Conservation (phyloP, 2,888 invertebrate species). For the Nephrotoma guestfalica region DNA sequence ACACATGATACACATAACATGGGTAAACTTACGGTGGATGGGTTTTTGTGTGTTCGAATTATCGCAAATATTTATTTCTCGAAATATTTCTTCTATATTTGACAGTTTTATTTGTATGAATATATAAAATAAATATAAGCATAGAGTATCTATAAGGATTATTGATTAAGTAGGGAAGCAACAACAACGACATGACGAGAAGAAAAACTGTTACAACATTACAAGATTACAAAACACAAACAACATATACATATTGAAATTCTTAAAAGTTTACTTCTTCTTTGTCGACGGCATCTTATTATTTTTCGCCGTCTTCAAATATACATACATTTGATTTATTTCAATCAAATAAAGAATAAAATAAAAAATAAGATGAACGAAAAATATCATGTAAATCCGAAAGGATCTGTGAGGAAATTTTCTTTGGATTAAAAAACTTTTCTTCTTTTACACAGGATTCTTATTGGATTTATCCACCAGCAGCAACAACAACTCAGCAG, state of each 20-base stretch:
- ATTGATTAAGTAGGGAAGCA: neutral
- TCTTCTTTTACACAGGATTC: neutral
- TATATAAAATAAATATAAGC: neutral
- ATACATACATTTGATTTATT: neutral
- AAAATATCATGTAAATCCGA: neutral
- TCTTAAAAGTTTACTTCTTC: neutral
- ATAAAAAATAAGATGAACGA: neutral
- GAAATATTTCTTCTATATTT: neutral
- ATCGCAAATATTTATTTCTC: neutral
- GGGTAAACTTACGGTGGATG: neutral
- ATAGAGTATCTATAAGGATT: neutral
- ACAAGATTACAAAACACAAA: neutral
- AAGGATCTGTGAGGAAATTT: neutral
- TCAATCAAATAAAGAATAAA: neutral
- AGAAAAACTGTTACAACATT: neutral
- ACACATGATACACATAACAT: neutral
- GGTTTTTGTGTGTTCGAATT: neutral
- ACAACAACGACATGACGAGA: neutral
- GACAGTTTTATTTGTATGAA: neutral
- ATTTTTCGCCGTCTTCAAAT: neutral
- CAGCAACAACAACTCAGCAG: neutral
- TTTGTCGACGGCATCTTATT: neutral
- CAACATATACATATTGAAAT: neutral
- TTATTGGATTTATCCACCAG: neutral
- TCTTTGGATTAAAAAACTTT: neutral